Base-by-base conservation (phyloP, 2,888 invertebrate species). In the Limnephilus marmoratus region DNA sequence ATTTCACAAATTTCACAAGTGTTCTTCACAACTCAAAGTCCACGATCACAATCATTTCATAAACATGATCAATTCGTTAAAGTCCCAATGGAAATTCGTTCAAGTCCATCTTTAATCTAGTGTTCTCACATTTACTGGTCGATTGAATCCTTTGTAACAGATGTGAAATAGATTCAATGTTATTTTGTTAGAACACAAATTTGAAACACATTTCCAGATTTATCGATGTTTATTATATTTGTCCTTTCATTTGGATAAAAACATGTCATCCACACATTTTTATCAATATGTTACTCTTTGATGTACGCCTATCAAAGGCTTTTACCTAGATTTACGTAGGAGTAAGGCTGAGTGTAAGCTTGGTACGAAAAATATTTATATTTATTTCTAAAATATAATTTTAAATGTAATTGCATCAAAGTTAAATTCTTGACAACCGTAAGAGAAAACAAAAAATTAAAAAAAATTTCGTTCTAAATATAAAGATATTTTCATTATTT, bases 1-100 rank as follows among this genome's bases (percentile, higher is more conserved):
- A 89, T 89, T 89, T 89, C 88, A 89, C 88, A 81, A 89, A 89
- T 89, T 91, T 89, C 91, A 91, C 80, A 81, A 86, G 49, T 49
- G 68, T 82, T 45, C 29, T 68, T 91, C 89, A 89, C 89, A 68
- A 34, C 18, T 88, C 7, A n/a, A 80, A 29, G 45, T 45, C 9
- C 41, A 85, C 41, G 24, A 24, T 85, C 85, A 85, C 85, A 85
- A 24, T 15, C 2, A 49, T 37, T 31, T 37, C 24, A 18, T 85
- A 29, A 49, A 49, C 9, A 37, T 85, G 24, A 34, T 34, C 31
- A 15, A 85, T 85, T 41, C 85, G 2, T 85, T 24, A 41, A 34
- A 85, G 85, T 85, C 68, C 68, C 68, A 2, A 9, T 68, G 68
- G 68, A 68, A 68, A 68, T 5, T 68, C 68, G 24, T 68, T 68